A percentile compares a stretch with the other conserved stretches of the same genome.
phyloP scores from a whole-genome alignment of 2,797 vertebrate genomes.

The Arnoldichthys spilopterus region DNA sequence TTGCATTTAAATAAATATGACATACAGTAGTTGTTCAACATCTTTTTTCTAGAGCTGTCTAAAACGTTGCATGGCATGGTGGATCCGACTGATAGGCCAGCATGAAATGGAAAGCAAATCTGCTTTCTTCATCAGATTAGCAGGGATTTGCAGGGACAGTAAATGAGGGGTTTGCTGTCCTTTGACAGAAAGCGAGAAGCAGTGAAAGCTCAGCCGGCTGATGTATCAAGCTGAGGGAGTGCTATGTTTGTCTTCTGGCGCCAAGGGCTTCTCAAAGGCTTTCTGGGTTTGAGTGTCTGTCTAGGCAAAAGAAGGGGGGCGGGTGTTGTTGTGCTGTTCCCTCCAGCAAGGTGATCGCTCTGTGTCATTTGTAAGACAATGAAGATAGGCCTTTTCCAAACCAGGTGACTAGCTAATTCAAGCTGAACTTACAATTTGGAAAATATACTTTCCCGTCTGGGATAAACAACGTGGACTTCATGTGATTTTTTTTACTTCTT shows the following conservation, averaged over 20 bases:
- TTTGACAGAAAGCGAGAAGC: constrained; percentile 73
- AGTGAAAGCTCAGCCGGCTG: constrained; percentile 73
- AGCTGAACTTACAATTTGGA: background rate
- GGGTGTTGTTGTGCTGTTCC: constrained; percentile 64
- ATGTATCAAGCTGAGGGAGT: constrained; percentile 73
- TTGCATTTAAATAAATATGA: constrained; percentile 50
- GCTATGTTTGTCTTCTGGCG: constrained; percentile 79
- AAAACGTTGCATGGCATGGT: constrained; percentile 35
- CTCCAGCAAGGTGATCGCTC: constrained; percentile 64
- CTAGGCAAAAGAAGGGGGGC: constrained; percentile 61
- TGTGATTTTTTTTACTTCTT: background rate
- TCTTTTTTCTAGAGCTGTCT: constrained; percentile 43
- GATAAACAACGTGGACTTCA: background rate
- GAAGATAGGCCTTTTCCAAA: constrained; percentile 32
- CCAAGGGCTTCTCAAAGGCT: constrained; percentile 76
- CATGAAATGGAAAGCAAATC: constrained; percentile 67
- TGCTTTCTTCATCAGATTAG: constrained; percentile 69
- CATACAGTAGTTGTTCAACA: constrained; percentile 29
- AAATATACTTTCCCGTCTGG: background rate
- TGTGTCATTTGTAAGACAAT: constrained; percentile 47
- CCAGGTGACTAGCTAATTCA: constrained; percentile 31
- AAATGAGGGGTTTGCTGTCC: constrained; percentile 67
- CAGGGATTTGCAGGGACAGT: constrained; percentile 64
- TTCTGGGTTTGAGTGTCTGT: constrained; percentile 78
- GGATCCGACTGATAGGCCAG: constrained; percentile 51